phyloP scores from a whole-genome alignment of 2,113 vertebrate genomes.

The Laterallus jamaicensis region DNA sequence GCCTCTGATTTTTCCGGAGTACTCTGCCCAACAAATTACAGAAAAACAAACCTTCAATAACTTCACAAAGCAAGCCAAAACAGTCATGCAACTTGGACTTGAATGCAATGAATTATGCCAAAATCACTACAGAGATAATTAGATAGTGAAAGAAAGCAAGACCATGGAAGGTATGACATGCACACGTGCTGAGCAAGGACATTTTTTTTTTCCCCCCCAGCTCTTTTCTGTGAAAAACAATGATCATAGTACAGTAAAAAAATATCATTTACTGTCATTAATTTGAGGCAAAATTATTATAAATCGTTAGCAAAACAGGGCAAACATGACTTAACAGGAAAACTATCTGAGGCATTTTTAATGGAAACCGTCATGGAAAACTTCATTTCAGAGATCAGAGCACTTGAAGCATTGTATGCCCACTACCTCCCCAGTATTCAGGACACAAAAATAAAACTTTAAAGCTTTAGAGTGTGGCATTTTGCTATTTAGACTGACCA shows the following conservation, averaged over 20 bases:
- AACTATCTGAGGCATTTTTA: background rate
- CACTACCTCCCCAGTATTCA: background rate
- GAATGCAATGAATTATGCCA: slow-evolving; percentile 44
- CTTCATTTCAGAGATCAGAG: background rate
- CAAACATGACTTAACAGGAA: background rate
- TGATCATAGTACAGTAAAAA: background rate
- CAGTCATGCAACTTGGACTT: slow-evolving; percentile 64
- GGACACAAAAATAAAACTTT: background rate
- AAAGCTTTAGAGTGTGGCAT: background rate
- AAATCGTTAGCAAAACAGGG: background rate
- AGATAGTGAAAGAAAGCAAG: slow-evolving; percentile 56
- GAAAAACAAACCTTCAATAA: slow-evolving; percentile 64
- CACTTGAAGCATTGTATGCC: rapidly evolving
- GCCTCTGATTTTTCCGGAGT: slow-evolving; percentile 64
- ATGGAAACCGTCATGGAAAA: background rate
- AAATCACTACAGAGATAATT: slow-evolving; percentile 64
- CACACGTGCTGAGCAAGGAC: slow-evolving; percentile 58
- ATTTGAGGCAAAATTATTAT: background rate
- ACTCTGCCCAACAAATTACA: slow-evolving; percentile 54
- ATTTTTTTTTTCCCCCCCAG: background rate
- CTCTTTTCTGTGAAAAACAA: slow-evolving; percentile 32
- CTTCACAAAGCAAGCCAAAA: slow-evolving; percentile 67
- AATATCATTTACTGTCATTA: background rate
- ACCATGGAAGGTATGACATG: slow-evolving; percentile 53
- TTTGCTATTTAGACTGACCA: slow-evolving; percentile 76